Conservation (phyloP, 2,797 vertebrate species). For the Sebastes steindachneri region DNA sequence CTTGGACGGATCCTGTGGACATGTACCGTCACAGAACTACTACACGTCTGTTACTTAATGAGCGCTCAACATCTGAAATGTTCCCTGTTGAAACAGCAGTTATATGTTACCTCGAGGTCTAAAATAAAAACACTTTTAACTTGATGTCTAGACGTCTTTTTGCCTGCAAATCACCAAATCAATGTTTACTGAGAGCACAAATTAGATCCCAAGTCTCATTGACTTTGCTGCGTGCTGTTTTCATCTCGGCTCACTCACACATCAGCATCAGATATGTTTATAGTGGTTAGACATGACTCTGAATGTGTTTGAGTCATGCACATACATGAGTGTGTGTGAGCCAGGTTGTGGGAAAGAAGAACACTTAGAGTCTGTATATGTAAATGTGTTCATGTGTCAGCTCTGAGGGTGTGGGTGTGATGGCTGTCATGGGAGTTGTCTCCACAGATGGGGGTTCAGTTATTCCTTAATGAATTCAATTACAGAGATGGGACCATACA, state of each 20-base stretch:
- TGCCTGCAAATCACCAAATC: not conserved
- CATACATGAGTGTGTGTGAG: not conserved
- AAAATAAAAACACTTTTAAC: not conserved
- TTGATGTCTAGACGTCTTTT: not conserved
- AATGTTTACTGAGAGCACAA: not conserved
- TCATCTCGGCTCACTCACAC: not conserved
- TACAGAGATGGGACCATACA: conserved; percentile 55
- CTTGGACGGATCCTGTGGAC: not conserved
- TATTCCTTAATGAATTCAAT: conserved; percentile 74
- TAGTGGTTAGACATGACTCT: not conserved
- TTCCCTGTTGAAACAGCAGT: not conserved
- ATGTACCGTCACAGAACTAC: not conserved
- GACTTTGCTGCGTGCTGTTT: not conserved
- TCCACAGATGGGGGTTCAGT: conserved; percentile 62
- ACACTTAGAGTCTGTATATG: not conserved
- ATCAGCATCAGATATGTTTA: not conserved
- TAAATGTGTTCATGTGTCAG: not conserved
- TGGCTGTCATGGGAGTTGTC: conserved; percentile 46
- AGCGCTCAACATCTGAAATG: not conserved
- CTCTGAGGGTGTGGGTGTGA: not conserved
- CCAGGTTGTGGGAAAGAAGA: not conserved
- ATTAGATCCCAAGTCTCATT: not conserved
- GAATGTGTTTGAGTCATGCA: not conserved
- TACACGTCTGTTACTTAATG: not conserved
- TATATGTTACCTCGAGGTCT: not conserved